Conservation (phyloP, 2,888 invertebrate genomes). For the Kryphioiulus occultus region DNA sequence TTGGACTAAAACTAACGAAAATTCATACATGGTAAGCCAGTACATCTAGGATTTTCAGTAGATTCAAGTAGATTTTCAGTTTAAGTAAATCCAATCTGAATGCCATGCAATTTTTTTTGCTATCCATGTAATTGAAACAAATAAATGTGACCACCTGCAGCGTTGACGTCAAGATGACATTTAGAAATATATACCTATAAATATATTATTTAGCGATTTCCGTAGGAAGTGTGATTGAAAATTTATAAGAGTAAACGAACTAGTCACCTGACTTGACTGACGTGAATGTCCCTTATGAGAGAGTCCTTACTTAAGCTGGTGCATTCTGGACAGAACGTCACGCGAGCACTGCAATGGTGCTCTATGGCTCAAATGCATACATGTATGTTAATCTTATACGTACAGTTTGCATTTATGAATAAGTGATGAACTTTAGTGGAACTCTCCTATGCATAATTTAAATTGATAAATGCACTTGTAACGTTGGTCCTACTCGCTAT, state of each 20-base stretch:
- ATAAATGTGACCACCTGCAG: background rate
- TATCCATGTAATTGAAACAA: no score
- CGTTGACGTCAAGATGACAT: background rate
- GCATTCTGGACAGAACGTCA: background rate
- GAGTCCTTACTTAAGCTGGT: background rate
- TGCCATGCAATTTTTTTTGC: no score
- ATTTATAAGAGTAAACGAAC: background rate
- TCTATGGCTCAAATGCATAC: background rate
- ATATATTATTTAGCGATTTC: background rate
- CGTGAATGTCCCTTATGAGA: background rate
- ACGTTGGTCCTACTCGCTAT: background rate
- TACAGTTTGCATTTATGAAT: background rate
- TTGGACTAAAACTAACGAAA: background rate
- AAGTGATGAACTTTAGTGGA: constrained; percentile 7
- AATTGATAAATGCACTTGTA: constrained; percentile 1
- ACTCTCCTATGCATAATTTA: constrained; percentile 29
- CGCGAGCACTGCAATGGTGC: background rate
- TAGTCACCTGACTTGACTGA: background rate
- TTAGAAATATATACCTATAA: background rate
- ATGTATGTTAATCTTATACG: background rate
- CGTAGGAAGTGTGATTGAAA: background rate
- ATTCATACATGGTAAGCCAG: background rate
- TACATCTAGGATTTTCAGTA: background rate
- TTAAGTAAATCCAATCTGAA: background rate
- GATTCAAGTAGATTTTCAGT: no score